Percentiles rank a stretch among this genome's conserved stretches.
These are phyloP conservation scores for Thymelicus acteon DNA, from an alignment of 2,888 invertebrate species.

Conservation along the genomic window DNA sequence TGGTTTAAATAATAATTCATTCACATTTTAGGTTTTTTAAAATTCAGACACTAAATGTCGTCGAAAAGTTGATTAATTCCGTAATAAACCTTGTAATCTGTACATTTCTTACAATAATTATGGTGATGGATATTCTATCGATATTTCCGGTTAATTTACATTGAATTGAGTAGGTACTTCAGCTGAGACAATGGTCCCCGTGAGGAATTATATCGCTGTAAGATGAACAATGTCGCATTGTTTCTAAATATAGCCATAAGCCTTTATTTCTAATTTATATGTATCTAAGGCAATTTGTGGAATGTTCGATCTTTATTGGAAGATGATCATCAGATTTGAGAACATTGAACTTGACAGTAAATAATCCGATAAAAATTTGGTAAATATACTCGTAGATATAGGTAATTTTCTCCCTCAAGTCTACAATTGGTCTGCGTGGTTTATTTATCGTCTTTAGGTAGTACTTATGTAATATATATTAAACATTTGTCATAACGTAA, in stretches of 20 bases:
- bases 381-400: no score
- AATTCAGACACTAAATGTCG: no score
- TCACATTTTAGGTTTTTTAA: no score
- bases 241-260: slow-evolving; percentile 50
- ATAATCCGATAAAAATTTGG: no score
- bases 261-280: slow-evolving; percentile 29
- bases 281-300: background rate
- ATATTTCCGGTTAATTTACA: slow-evolving; percentile 69
- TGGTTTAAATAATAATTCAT: no score
- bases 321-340: no score
- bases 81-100: background rate
- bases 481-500: no score
- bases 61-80: background rate
- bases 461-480: no score
- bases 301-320: background rate
- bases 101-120: slow-evolving; percentile 4
- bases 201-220: slow-evolving; percentile 45
- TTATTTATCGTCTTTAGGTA: no score
- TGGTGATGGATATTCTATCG: slow-evolving; percentile 40
- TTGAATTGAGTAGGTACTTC: slow-evolving; percentile 67
- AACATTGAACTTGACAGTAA: no score
- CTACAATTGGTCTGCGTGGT: no score
- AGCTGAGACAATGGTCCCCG: slow-evolving; percentile 51
- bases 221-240: slow-evolving; percentile 51
- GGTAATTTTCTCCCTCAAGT: no score